Percentiles rank a stretch among this genome's conserved stretches.
Evolutionary conservation across 2,797 vertebrate genomes (phyloP).

Genomic region (Typhlichthys eigenmanni): DNA sequence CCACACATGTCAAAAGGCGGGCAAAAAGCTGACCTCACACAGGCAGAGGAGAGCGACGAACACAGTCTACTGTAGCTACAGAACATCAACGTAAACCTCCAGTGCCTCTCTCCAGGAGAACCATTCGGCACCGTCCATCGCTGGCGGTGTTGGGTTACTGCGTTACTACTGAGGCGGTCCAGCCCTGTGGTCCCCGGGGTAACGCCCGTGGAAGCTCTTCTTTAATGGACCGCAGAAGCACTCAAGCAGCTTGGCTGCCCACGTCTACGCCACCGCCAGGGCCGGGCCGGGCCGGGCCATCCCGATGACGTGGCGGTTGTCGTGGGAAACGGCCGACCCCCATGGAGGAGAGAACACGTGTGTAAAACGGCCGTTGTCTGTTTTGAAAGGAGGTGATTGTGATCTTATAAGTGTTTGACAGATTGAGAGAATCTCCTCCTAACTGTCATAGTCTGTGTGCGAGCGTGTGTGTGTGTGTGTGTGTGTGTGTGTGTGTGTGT

Average conservation of each 20-base stretch:
- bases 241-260: conserved; percentile 1
- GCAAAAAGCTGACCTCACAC: conserved; percentile 19
- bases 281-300: neutral
- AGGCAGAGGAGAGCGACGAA: conserved; percentile 15
- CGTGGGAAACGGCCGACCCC: conserved; percentile 5
- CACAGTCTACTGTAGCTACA: neutral
- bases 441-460: too few species aligned
- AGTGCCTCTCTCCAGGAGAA: conserved; percentile 35
- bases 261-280: neutral
- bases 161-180: conserved; percentile 29
- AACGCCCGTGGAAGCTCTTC: conserved; percentile 24
- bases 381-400: too few species aligned
- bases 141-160: conserved; percentile 19
- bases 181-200: conserved; percentile 33
- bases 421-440: too few species aligned
- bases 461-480: too few species aligned
- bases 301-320: neutral
- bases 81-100: conserved; percentile 36
- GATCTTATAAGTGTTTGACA: too few species aligned
- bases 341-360: too few species aligned
- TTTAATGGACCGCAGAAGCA: conserved; percentile 16
- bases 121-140: conserved; percentile 28
- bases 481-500: too few species aligned
- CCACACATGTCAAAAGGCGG: conserved; percentile 12
- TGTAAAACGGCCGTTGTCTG: too few species aligned